These are phyloP conservation scores for Caenorhabditis sp. DNA, from an alignment of 2,888 invertebrate species.

Conservation along the genomic window DNA sequence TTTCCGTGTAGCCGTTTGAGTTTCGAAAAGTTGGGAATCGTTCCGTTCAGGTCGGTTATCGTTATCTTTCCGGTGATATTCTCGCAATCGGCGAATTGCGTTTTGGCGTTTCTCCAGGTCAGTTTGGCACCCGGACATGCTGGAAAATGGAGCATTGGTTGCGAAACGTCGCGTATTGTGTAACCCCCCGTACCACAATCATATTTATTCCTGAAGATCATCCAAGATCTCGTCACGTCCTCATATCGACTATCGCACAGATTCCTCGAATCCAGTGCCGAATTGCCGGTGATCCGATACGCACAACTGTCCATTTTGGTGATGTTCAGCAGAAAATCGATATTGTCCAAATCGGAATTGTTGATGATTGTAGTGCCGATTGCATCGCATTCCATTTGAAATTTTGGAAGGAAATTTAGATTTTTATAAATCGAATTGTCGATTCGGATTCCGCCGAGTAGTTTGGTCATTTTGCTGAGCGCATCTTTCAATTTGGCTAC, in stretches of 20 bases:
- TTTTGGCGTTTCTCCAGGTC: neutral
- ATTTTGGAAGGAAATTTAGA: constrained; percentile 7
- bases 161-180: neutral
- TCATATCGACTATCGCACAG: too few relatives aligned
- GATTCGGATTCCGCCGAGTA: constrained; percentile 11
- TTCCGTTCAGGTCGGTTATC: neutral
- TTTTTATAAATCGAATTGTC: constrained; percentile 1
- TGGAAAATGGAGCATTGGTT: neutral
- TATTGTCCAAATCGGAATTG: constrained; percentile 6
- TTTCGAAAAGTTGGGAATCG: neutral
- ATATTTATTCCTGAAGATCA: constrained; percentile 1
- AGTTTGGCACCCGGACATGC: constrained; percentile 4
- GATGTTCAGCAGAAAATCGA: neutral
- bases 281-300: neutral
- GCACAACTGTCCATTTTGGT: too few relatives aligned
- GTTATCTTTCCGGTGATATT: neutral
- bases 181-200: constrained; percentile 16
- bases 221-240: neutral
- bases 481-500: neutral
- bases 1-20: constrained; percentile 2
- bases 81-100: neutral
- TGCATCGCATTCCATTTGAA: neutral
- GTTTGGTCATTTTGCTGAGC: neutral
- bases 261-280: constrained; percentile 9
- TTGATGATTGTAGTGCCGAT: constrained; percentile 7